Evolutionary conservation across 2,797 vertebrate genomes (phyloP).

Genomic region (Scarus forsteni): DNA sequence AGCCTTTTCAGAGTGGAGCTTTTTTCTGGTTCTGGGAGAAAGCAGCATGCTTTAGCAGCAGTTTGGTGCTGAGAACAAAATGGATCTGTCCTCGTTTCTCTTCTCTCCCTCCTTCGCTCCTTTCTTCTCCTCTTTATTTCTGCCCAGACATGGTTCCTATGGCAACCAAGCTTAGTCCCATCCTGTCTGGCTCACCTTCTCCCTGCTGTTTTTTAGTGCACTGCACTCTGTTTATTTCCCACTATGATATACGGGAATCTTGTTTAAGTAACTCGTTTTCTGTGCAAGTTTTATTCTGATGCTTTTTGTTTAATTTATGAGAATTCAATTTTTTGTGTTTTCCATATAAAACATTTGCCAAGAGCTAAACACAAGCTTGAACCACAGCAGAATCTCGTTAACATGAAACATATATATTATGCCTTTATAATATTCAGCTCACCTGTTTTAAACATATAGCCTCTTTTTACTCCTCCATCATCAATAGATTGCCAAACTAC

Average conservation of each 20-base stretch:
- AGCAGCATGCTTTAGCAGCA: conserved; percentile 24
- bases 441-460: conserved; percentile 28
- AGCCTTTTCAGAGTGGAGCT: neutral
- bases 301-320: neutral
- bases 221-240: conserved; percentile 7
- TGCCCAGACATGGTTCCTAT: conserved; percentile 77
- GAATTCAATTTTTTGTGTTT: neutral
- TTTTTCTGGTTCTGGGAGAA: conserved; percentile 21
- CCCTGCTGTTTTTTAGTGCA: conserved; percentile 14
- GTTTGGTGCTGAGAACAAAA: conserved; percentile 55
- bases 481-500: conserved; percentile 33
- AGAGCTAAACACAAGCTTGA: neutral
- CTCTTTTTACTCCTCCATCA: conserved; percentile 40
- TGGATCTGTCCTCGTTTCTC: conserved; percentile 50
- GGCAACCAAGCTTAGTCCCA: conserved; percentile 71
- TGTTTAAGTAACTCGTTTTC: neutral
- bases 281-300: neutral
- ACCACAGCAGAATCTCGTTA: neutral
- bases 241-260: conserved; percentile 1
- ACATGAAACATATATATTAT: neutral
- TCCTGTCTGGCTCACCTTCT: conserved; percentile 56
- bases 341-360: too few relatives aligned
- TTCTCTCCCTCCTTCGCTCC: conserved; percentile 28
- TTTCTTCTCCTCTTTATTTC: conserved; percentile 33
- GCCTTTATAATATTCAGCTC: neutral